Evolutionary conservation across 2,113 vertebrate species (phyloP), one percentile per base, ranked within the genome.

Genomic region (Neofelis nebulosa): DNA sequence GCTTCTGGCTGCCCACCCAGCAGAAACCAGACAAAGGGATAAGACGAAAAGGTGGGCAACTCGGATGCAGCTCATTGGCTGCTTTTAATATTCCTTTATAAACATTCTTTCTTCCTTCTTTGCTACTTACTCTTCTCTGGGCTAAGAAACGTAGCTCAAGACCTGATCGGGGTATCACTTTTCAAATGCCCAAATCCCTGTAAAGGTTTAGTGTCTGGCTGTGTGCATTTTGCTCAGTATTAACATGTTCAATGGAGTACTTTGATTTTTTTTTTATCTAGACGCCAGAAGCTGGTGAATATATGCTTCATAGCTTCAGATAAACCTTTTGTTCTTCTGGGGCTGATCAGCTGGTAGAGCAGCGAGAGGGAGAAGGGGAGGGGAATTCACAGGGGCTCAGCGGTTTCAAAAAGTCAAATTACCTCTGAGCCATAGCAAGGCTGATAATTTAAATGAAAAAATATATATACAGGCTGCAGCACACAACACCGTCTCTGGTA

Each of bases 391-490:
- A 99, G 99, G 99, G 99, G 99, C 99, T 99, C 99, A 97, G 98
- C 98, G 98, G 99, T 99, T 99, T 99, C 99, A 99, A 99, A 99
- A 99, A 99, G 99, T 99, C 99, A 99, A 99, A 99, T 99, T 99
- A 99, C 99, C 99, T 99, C 99, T 99, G 99, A 99, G 99, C 99
- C 99, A 98, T 99, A 99, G 99, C 99, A 99, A 98, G 98, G 98
- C 99, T 99, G 99, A 99, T 99, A 99, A 99, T 99, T 99, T 99
- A 99, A 99, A 99, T 99, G 99, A 99, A 99, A 98, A 99, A 98
- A 99, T 98, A 99, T 98, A 99, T 98, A 98, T 98, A 99, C 98
- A 99, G 99, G 98, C 99, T 98, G 99, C 98, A 98, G 98, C 98
- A 98, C 98, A 99, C 99, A 99, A 98, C 99, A 99, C 98, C 98